phyloP scores from a whole-genome alignment of 2,888 invertebrate species.

The Diaprepes abbreviatus region DNA sequence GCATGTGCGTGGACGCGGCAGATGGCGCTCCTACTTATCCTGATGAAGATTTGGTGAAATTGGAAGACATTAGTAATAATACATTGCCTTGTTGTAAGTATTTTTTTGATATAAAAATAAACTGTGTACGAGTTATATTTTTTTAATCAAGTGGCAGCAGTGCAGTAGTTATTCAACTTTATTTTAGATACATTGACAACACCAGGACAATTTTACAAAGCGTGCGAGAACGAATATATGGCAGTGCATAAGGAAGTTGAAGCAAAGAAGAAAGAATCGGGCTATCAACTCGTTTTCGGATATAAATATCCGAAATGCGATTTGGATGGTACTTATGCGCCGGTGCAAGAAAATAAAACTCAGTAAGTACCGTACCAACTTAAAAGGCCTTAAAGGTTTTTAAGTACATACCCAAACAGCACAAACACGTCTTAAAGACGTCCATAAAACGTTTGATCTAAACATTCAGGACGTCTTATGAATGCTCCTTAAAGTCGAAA shows the following conservation, averaged over 20 bases:
- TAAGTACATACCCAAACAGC: no score
- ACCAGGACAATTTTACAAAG: conserved; percentile 62
- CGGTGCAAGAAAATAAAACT: conserved; percentile 65
- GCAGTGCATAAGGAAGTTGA: conserved; percentile 61
- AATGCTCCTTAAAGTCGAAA: no score
- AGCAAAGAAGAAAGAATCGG: conserved; percentile 57
- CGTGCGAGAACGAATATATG: conserved; percentile 65
- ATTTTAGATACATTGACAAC: conserved; percentile 49
- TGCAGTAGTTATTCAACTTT: neutral
- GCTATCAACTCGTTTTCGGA: conserved; percentile 56
- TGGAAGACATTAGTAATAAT: conserved; percentile 59
- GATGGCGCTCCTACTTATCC: conserved; percentile 69
- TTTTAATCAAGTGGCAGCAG: no score
- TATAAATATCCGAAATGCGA: conserved; percentile 68
- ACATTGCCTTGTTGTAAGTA: conserved; percentile 56
- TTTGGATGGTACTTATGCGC: conserved; percentile 69
- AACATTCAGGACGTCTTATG: no score
- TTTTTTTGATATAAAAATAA: no score
- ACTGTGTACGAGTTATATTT: no score
- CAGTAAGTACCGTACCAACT: no score
- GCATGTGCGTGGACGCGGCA: conserved; percentile 74
- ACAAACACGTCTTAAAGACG: no score
- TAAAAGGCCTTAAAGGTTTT: no score
- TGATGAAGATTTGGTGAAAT: conserved; percentile 57
- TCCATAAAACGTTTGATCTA: no score